Conservation (phyloP, 2,113 vertebrate species). For the Alligator sinensis region DNA sequence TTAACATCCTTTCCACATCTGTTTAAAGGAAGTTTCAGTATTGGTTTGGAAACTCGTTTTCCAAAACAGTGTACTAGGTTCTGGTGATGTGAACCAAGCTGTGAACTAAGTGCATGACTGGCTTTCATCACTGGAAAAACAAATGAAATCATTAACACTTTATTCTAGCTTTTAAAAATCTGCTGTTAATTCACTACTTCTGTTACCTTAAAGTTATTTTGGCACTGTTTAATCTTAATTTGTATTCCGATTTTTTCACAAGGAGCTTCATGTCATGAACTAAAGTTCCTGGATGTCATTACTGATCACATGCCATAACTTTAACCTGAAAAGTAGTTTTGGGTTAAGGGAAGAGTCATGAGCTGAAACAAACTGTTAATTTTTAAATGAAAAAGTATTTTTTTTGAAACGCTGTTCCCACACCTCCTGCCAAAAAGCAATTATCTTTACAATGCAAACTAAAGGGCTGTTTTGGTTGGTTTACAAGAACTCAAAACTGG, state of each 20-base stretch:
- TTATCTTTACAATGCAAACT: background rate
- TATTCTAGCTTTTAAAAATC: background rate
- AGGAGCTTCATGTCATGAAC: background rate
- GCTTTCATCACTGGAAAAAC: constrained; percentile 65
- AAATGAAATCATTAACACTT: constrained; percentile 42
- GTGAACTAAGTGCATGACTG: constrained; percentile 52
- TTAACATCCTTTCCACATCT: constrained; percentile 68
- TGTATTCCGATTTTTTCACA: background rate
- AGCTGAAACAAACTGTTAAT: constrained; percentile 56
- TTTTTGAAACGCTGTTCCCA: background rate
- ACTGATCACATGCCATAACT: background rate
- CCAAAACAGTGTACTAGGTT: constrained; percentile 60
- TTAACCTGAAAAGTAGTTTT: background rate
- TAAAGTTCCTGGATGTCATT: background rate
- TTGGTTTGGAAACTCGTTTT: constrained; percentile 47
- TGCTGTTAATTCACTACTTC: constrained; percentile 25
- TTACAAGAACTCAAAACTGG: background rate
- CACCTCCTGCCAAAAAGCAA: no score
- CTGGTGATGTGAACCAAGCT: constrained; percentile 37
- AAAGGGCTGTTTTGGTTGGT: constrained; percentile 52
- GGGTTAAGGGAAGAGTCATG: constrained; percentile 40
- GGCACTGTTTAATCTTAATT: constrained; percentile 28
- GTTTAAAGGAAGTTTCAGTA: constrained; percentile 46
- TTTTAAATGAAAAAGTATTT: constrained; percentile 7
- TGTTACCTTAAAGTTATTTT: constrained; percentile 24